These are phyloP conservation scores for Liodrosophila aerea DNA, from an alignment of 2,888 invertebrate genomes.

Conservation along the genomic window DNA sequence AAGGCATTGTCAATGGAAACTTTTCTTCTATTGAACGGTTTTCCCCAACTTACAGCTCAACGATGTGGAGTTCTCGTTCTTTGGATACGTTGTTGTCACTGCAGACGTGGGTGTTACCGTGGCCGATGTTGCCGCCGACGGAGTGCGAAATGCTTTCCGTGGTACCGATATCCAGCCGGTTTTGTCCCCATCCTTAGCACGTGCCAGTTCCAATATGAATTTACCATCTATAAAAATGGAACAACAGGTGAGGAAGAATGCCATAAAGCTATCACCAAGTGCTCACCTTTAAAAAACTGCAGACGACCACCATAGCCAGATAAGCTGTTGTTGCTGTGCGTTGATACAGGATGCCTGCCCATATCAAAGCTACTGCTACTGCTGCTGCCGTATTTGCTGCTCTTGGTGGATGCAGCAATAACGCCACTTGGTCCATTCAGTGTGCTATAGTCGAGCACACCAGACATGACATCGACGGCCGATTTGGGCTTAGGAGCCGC, in stretches of 20 bases:
- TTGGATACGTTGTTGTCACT: conserved; percentile 82
- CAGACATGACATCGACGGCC: conserved; percentile 56
- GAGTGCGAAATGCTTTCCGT: conserved; percentile 93
- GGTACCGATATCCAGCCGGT: conserved; percentile 95
- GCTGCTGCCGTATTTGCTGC: conserved; percentile 47
- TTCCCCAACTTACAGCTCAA: conserved; percentile 91
- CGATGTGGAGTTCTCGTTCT: conserved; percentile 90
- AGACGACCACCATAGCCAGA: conserved; percentile 80
- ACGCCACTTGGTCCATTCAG: conserved; percentile 46
- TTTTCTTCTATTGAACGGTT: no score
- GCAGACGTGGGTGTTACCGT: conserved; percentile 84
- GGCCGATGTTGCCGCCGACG: conserved; percentile 85
- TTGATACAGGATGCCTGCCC: conserved; percentile 77
- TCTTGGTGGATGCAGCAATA: conserved; percentile 43
- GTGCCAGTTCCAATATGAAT: conserved; percentile 92
- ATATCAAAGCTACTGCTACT: conserved; percentile 66
- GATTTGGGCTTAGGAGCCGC: conserved; percentile 40
- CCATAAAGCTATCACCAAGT: no score
- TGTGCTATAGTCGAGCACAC: conserved; percentile 76
- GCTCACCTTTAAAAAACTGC: conserved; percentile 82
- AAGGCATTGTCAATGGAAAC: no score
- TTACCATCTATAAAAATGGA: conserved; percentile 91
- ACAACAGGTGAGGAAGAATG: not conserved
- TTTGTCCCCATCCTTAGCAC: conserved; percentile 90
- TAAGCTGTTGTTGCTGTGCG: conserved; percentile 57